Evolutionary conservation across 1,140 invertebrate genomes (phyloP), one percentile per base, ranked within the genome.

Genomic region (Zeugodacus cucurbitae): DNA sequence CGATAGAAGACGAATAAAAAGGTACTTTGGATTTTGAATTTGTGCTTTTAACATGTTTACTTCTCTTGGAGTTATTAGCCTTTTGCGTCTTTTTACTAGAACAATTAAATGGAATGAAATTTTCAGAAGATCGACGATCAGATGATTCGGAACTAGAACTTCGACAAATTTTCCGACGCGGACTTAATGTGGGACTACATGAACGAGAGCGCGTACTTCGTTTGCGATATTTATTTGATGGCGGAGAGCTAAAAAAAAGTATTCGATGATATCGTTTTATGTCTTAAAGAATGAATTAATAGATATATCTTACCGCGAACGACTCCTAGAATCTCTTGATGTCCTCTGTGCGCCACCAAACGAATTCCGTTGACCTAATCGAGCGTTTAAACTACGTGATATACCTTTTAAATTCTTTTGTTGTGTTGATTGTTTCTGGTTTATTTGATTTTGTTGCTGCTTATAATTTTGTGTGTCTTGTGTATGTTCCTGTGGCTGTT

Each of bases 1-100:
- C 94, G 87, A 94, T 94, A 87, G 95, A 94, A 91, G 95, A 94
- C 94, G 96, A 95, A 94, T 96, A 97, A 91, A 96, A 96, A 93
- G 96, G 95, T 74, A 95, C 93, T 91, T 95, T 95, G 90, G 94
- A 94, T 91, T 95, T 94, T 11, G 87, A 82, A 78, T 89, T 29
- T 32, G 67, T 32, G 86, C 86, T 22, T 58, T 78, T 85, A 34
- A 67, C 88, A 94, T 94, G 91, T 94, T 89, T 95, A 88, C 93
- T 92, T 89, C 94, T 94, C 90, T 95, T 95, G 87, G 89, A 91
- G 89, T 90, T 90, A 37, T 92, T 82, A 87, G 90, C 88, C 90
- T 92, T 92, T 87, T 93, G 90, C 86, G 92, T 90, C 82, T 92
- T 93, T 54, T 89, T 90, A 82, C 64, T 82, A 54, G 74, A 86